Evolutionary conservation across 2,888 invertebrate genomes (phyloP), one percentile per base, ranked within the genome.

Genomic region (Drosophila sordidula): DNA sequence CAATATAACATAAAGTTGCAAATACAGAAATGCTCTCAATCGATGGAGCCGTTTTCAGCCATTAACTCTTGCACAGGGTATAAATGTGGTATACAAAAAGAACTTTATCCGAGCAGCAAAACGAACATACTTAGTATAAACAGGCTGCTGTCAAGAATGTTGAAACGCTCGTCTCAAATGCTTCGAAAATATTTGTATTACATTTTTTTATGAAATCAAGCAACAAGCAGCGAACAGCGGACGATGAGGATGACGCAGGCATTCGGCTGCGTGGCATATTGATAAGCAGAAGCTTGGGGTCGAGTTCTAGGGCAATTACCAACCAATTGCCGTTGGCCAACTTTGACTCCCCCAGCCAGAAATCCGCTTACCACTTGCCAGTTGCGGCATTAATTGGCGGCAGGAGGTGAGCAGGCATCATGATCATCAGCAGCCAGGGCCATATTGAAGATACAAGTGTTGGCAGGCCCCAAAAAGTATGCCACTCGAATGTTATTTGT

Each of bases 401-500:
- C 56, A 42, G 52, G 41, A 67, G 54, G 65, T 47, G 34, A 38
- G 22, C 16, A 51, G 22, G 38, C 36, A 49, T 58, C 62, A 62
- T 52, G 78, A 74, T 62, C 51, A 55, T n/a, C 32, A 38, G 47
- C 55, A 56, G 14, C 29, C 50, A 42, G 45, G 45, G 42, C 38
- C 59, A 39, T 58, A 61, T 64, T 55, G 71, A 71, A 68, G 63
- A 47, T 59, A 63, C 69, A 62, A 73, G 59, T 68, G 69, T 62
- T 49, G 65, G 56, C 46, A 18, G 49, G 42, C 63, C 45, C 56
- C 57, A 18, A 59, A 74, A 76, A 84, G 78, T 78, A 57, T 69
- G 82, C 76, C 69, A 61, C 80, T 85, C 69, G 66, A 88, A 71
- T 84, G 75, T 86, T 82, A 88, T 88, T 88, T 88, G 88, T 75